Evolutionary conservation across 2,797 vertebrate species (phyloP).

Genomic region (Amazonetta brasiliensis): DNA sequence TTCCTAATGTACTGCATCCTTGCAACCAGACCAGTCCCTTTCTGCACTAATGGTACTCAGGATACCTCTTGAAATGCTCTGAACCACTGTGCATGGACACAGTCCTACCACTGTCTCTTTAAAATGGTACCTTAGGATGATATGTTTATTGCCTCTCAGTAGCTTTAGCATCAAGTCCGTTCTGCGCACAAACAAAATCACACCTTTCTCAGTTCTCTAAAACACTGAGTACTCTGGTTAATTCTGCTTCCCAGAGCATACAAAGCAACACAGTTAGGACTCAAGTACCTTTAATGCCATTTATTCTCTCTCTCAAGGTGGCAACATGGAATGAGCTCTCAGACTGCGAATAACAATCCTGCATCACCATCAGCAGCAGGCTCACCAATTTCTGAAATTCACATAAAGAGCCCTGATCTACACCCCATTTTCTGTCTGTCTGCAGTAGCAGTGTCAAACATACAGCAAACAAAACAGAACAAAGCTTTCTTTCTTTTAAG

Average conservation of each 20-base stretch:
- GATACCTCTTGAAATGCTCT: neutral
- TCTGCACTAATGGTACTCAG: rapidly evolving
- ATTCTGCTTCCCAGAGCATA: neutral
- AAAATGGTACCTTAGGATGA: neutral
- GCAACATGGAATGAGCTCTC: neutral
- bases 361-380: neutral
- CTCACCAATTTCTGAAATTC: neutral
- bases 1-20: neutral
- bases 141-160: neutral
- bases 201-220: neutral
- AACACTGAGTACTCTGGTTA: neutral
- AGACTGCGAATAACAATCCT: neutral
- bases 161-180: neutral
- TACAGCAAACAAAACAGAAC: constrained; percentile 33
- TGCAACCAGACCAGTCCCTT: neutral
- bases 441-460: constrained; percentile 8
- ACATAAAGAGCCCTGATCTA: neutral
- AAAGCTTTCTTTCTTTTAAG: constrained; percentile 34
- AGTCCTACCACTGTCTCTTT: neutral
- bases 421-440: neutral
- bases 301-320: neutral
- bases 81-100: neutral
- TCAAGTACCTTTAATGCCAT: neutral
- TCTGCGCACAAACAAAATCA: neutral
- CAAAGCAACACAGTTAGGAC: neutral